phyloP scores from a whole-genome alignment of 2,888 invertebrate species.

The Nesidiocoris tenuis region DNA sequence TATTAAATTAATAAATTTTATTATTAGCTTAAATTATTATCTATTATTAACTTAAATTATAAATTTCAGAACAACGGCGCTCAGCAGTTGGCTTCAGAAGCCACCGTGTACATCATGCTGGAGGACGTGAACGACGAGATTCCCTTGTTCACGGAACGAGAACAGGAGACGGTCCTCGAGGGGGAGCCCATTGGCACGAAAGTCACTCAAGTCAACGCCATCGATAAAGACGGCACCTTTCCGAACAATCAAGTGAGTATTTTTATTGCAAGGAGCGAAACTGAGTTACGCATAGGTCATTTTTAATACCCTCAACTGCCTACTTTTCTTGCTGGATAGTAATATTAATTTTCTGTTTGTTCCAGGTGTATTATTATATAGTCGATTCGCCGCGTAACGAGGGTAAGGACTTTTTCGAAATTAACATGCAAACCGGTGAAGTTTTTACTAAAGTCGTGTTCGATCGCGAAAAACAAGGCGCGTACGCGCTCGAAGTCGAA shows the following conservation, averaged over 20 bases:
- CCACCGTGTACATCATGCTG: conserved; percentile 88
- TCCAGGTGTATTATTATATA: conserved; percentile 88
- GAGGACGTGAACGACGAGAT: conserved; percentile 97
- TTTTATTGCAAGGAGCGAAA: too few species aligned
- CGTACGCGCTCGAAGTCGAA: conserved; percentile 95
- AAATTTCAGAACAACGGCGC: conserved; percentile 96
- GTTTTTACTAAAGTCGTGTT: conserved; percentile 94
- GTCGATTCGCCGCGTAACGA: conserved; percentile 89
- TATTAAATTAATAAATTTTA: too few species aligned
- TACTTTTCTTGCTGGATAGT: too few species aligned
- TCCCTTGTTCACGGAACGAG: conserved; percentile 90
- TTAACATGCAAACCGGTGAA: conserved; percentile 92
- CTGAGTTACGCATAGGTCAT: too few species aligned
- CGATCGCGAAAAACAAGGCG: conserved; percentile 96
- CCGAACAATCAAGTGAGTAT: conserved; percentile 79
- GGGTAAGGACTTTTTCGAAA: conserved; percentile 93
- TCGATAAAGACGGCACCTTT: conserved; percentile 92
- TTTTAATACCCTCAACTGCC: too few species aligned
- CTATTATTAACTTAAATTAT: too few species aligned
- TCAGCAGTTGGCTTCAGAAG: conserved; percentile 91
- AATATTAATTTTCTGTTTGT: conserved; percentile 49
- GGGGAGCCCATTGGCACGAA: conserved; percentile 93
- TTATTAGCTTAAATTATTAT: too few species aligned
- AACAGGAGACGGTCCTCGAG: conserved; percentile 92
- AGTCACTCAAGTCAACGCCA: conserved; percentile 93